Evolutionary conservation across 2,888 invertebrate species (phyloP).

Genomic region (Sepiola atlantica): DNA sequence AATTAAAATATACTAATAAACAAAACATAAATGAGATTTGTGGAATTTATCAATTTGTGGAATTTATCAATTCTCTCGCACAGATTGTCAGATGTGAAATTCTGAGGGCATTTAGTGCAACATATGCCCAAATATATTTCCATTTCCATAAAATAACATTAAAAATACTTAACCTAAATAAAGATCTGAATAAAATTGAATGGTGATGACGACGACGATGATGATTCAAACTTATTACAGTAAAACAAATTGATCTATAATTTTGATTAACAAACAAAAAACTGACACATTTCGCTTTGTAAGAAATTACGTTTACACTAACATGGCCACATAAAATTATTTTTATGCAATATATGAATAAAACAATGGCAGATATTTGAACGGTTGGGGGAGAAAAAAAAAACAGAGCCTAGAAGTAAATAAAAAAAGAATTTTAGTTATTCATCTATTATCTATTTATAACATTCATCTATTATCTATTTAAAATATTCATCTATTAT

Average conservation of each 20-base stretch:
- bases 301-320: neutral
- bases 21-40: neutral
- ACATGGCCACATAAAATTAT: neutral
- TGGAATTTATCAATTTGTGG: neutral
- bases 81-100: neutral
- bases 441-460: too few relatives aligned
- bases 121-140: neutral
- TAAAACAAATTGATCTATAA: neutral
- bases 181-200: neutral
- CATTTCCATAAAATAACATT: neutral
- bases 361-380: neutral
- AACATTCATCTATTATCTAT: too few relatives aligned
- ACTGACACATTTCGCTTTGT: neutral
- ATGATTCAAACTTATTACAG: neutral
- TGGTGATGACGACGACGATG: slow-evolving; percentile 2
- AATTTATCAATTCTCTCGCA: neutral
- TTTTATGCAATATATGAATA: neutral
- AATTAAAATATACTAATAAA: neutral
- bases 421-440: too few relatives aligned
- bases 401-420: too few relatives aligned
- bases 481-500: too few relatives aligned
- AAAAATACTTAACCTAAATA: neutral
- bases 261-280: neutral
- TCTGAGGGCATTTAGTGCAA: neutral
- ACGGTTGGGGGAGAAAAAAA: too few relatives aligned